Evolutionary conservation across 2,888 invertebrate species (phyloP).

Genomic region (Tanytarsus gracilentus): DNA sequence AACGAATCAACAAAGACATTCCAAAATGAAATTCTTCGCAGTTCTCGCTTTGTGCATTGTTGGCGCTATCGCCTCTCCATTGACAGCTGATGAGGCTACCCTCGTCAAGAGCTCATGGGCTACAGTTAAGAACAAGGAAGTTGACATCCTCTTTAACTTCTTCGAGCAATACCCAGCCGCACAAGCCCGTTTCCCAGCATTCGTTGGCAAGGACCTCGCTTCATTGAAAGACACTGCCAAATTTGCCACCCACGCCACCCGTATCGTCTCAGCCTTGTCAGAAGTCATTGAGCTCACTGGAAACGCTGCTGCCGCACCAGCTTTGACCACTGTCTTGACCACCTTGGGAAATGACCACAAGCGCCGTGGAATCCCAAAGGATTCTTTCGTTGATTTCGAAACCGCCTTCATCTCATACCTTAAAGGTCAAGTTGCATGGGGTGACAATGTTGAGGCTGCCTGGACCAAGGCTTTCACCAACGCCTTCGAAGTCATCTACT

Average conservation of each 20-base stretch:
- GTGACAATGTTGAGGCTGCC: neutral
- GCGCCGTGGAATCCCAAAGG: neutral
- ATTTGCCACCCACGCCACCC: neutral
- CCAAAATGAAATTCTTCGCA: neutral
- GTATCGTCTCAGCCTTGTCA: neutral
- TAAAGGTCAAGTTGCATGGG: neutral
- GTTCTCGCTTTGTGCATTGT: neutral
- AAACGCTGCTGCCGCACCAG: neutral
- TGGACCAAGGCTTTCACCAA: neutral
- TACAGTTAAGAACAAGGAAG: neutral
- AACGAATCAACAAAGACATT: too few species aligned
- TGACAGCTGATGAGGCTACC: neutral
- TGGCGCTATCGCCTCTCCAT: neutral
- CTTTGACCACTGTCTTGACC: neutral
- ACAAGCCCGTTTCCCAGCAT: neutral
- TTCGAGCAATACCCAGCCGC: neutral
- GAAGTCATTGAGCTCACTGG: neutral
- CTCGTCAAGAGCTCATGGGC: neutral
- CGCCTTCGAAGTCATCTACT: too few species aligned
- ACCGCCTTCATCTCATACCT: neutral
- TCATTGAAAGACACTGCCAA: neutral
- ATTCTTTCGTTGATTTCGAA: neutral
- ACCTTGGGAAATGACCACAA: neutral
- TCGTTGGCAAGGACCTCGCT: neutral
- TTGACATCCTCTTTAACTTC: neutral